Evolutionary conservation across 2,888 invertebrate species (phyloP), one percentile per base, ranked within the genome.

Genomic region (Chydorus sphaericus): DNA sequence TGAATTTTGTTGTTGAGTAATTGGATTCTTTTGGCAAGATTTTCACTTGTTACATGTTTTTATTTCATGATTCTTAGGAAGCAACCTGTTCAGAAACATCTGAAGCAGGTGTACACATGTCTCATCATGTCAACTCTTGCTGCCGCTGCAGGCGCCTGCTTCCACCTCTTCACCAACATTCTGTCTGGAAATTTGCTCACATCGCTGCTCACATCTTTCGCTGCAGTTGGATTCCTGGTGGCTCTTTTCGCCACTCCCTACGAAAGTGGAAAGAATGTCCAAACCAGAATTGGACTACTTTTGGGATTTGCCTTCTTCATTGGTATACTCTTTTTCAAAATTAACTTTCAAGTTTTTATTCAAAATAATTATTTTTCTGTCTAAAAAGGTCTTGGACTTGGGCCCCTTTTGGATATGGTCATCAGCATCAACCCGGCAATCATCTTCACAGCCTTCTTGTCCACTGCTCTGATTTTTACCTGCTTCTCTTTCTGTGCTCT

Each of bases 91-190:
- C 81, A 88, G 62, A 78, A 82, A 65, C 97, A 97, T 73, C 75
- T 97, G 66, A 88, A 89, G 72, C 92, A 91, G 83, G 97, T 97
- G 11, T 97, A 97, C 70, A 85, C 85, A 57, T 88, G 90, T 64
- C 75, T 97, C 62, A 84, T 90, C 56, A 77, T 91, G 73, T 85
- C 91, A 4, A 82, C 90, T 62, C 60, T 75, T 52, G 64, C 85
- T 31, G 89, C 94, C 16, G 80, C 85, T 8, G 76, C 83, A 59
- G 96, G 94, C 50, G 84, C 87, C 26, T 82, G 83, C 63, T 71
- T 88, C 33, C 90, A 93, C 66, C 36, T 52, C 36, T 59, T 37
- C 26, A 38, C 48, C 59, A 62, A 60, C 44, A 59, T 62, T 37
- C 61, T 59, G 49, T 60, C 61, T 48, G 83, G 84, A 57, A 88